Evolutionary conservation across 2,797 vertebrate genomes (phyloP), one percentile per base, ranked within the genome.

Genomic region (Chloroceryle amazona): DNA sequence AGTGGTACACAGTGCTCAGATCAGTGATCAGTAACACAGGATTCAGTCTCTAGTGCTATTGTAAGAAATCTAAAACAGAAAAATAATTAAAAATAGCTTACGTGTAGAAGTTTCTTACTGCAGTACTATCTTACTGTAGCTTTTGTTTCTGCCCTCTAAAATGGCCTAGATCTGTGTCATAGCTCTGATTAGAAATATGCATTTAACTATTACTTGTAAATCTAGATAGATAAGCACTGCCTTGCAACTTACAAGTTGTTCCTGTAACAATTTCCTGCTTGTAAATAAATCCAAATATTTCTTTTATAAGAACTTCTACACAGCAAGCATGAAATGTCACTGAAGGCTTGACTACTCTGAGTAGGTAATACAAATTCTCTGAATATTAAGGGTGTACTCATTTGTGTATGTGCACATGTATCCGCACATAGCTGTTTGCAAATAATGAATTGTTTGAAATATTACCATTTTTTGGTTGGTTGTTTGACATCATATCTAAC

Each of bases 341-440:
- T 13, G 25, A 71, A 78, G 61, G 49, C 5, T 33, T 71, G 33
- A 39, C 26, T 51, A 1, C 16, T 41, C 31, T 35, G 28, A 8
- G 17, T 14, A 63, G 58, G 11, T 58, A 20, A 37, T 33, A 37
- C 9, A 51, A 51, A 52, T 60, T 37, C 31, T 44, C 35, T 60
- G n/a, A 57, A 51, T 22, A 54, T 9, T 28, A 65, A 71, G 4
- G 12, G 3, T 23, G 9, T 47, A 13, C 35, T 71, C 19, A 23
- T 37, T 28, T 20, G 4, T 29, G 9, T 41, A 19, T 41, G 22
- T 3, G 14, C 3, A n/a, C 4, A 22, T 9, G 10, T 17, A 17
- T 18, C 15, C 2, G 1, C 6, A 15, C 0, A 2, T 0, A 16
- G 3, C 3, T 39, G 33, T 12, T 65, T 29, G 9, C 8, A 83